These are phyloP conservation scores for Acanthochromis polyacanthus DNA, from an alignment of 2,113 vertebrate genomes.

Conservation along the genomic window DNA sequence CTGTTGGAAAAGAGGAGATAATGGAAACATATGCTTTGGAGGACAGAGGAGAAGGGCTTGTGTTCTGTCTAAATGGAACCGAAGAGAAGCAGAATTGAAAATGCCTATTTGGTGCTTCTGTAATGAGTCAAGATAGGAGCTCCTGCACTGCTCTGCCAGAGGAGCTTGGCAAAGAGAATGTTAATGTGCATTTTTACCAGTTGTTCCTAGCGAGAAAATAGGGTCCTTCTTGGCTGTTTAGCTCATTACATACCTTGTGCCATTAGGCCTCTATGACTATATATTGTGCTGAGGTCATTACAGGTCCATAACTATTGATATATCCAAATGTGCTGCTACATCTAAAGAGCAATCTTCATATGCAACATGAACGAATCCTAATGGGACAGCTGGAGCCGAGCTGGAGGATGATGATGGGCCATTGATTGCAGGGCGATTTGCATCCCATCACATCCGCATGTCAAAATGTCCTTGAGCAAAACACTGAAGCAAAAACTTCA, in stretches of 20 bases:
- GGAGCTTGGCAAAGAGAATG: constrained; percentile 7
- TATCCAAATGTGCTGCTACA: background rate
- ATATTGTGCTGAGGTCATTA: constrained; percentile 5
- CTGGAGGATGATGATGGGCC: background rate
- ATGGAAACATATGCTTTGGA: constrained; percentile 1
- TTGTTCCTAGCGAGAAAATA: constrained; percentile 16
- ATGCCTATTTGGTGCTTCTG: background rate
- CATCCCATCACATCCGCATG: background rate
- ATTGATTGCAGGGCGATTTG: constrained; percentile 20
- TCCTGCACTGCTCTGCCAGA: constrained; percentile 1
- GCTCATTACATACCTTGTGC: constrained; percentile 13
- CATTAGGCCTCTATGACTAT: background rate
- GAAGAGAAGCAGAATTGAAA: constrained; percentile 11
- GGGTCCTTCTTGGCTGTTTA: background rate
- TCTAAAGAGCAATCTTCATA: constrained; percentile 2
- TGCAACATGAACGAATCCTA: background rate
- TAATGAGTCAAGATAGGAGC: constrained; percentile 24
- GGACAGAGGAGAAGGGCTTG: background rate
- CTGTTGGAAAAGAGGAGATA: constrained; percentile 5
- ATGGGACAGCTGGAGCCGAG: constrained; percentile 5
- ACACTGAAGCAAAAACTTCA: constrained; percentile 2
- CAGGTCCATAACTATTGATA: background rate
- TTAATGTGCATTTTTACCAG: constrained; percentile 15
- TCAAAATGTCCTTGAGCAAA: constrained; percentile 17
- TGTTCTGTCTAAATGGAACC: constrained; percentile 2